These are phyloP conservation scores for Triops longicaudatus DNA, from an alignment of 1,140 invertebrate genomes.

Conservation along the genomic window DNA sequence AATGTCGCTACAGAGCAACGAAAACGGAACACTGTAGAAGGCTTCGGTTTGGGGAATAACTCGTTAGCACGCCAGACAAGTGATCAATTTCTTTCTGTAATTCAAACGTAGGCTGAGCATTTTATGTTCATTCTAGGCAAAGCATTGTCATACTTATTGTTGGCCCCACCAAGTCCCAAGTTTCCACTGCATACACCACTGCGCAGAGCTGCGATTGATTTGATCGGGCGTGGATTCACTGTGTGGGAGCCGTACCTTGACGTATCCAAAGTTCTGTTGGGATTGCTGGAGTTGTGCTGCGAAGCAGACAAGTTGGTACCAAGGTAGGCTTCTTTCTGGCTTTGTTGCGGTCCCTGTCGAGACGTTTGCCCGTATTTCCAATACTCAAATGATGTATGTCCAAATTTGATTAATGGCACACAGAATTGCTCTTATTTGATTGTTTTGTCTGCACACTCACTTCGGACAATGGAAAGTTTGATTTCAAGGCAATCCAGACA, in stretches of 20 bases:
- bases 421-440: no score
- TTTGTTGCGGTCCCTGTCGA: conserved; percentile 20
- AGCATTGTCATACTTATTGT: conserved; percentile 86
- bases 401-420: no score
- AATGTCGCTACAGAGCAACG: conserved; percentile 45
- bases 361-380: neutral
- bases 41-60: conserved; percentile 83
- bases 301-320: conserved; percentile 87
- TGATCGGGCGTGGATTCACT: conserved; percentile 91
- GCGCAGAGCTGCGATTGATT: conserved; percentile 88
- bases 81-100: conserved; percentile 23
- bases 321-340: conserved; percentile 40
- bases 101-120: neutral
- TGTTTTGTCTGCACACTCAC: no score
- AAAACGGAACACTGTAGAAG: conserved; percentile 76
- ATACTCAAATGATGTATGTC: no score
- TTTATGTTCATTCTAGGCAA: conserved; percentile 46
- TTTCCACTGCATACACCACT: conserved; percentile 82
- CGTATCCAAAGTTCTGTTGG: conserved; percentile 84
- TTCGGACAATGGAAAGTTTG: no score
- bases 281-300: conserved; percentile 86
- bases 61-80: conserved; percentile 84
- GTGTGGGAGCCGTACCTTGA: conserved; percentile 98
- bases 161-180: conserved; percentile 68
- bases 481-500: no score